Conservation (phyloP, 2,888 invertebrate species). For the Resseliella maxima region DNA sequence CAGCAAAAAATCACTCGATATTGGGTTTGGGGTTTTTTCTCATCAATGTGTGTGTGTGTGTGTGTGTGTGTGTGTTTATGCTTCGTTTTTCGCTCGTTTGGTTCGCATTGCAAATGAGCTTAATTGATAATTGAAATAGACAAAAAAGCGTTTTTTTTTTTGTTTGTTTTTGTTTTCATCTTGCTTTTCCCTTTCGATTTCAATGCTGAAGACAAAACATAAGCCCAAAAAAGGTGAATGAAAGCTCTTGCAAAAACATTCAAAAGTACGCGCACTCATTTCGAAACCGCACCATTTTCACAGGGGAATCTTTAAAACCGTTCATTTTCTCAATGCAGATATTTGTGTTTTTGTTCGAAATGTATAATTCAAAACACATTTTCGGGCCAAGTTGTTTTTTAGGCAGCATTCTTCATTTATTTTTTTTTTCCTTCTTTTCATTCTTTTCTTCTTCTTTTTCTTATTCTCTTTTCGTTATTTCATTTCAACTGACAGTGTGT, state of each 20-base stretch:
- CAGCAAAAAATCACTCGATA: not conserved
- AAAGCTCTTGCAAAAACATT: not conserved
- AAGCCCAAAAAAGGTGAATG: constrained; percentile 8
- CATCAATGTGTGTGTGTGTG: not conserved
- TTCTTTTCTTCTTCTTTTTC: not conserved
- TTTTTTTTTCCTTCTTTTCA: not conserved
- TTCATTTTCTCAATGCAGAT: constrained; percentile 49
- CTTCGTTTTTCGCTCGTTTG: not conserved
- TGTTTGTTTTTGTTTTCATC: not conserved
- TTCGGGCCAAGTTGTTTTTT: constrained; percentile 42
- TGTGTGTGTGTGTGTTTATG: not conserved
- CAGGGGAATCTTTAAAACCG: not conserved
- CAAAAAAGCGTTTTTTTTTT: not conserved
- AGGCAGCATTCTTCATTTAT: not conserved
- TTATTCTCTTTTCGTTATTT: not conserved
- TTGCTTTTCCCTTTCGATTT: too few relatives aligned
- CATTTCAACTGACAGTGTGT: not conserved
- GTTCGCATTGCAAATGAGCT: constrained; percentile 46
- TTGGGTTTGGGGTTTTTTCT: not conserved
- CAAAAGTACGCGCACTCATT: not conserved
- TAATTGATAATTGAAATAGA: constrained; percentile 41
- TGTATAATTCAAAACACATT: constrained; percentile 52
- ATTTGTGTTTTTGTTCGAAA: not conserved
- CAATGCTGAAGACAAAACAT: not conserved
- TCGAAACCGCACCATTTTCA: constrained; percentile 21